phyloP scores from a whole-genome alignment of 2,113 vertebrate species.

The Amblyornis subalaris region DNA sequence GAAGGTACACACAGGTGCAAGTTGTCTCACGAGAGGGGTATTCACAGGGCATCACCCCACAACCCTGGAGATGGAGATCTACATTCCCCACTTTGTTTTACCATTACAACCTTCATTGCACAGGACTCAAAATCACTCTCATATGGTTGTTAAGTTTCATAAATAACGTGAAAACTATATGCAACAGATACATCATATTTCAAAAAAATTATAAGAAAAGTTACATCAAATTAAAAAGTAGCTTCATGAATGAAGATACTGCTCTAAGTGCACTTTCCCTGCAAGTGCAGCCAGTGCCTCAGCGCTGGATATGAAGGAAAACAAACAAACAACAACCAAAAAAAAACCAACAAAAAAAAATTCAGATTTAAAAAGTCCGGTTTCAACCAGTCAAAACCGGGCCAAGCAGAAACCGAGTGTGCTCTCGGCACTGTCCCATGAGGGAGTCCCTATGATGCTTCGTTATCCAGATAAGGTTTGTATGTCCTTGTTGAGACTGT shows the following conservation, averaged over 20 bases:
- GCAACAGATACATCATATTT: conserved; percentile 75
- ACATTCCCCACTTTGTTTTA: conserved; percentile 67
- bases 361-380: conserved; percentile 79
- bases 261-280: conserved; percentile 88
- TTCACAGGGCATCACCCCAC: conserved; percentile 57
- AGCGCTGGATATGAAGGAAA: conserved; percentile 74
- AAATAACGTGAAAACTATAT: conserved; percentile 85
- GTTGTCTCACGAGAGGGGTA: conserved; percentile 43
- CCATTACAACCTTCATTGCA: conserved; percentile 70
- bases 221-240: conserved; percentile 87
- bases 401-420: conserved; percentile 62
- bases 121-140: conserved; percentile 75
- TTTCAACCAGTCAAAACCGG: conserved; percentile 86
- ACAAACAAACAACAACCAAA: conserved; percentile 32
- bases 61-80: conserved; percentile 24
- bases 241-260: conserved; percentile 82
- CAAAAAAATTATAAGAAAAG: conserved; percentile 75
- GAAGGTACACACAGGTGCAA: conserved; percentile 60
- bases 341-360: conserved; percentile 49
- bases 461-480: conserved; percentile 71
- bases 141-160: conserved; percentile 76
- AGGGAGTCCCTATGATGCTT: conserved; percentile 74
- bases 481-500: conserved; percentile 85
- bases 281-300: conserved; percentile 86
- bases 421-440: conserved; percentile 65